A percentile compares a stretch with the other conserved stretches of the same genome.
phyloP scores from a whole-genome alignment of 2,797 vertebrate genomes.

The Sebastes diploproa region DNA sequence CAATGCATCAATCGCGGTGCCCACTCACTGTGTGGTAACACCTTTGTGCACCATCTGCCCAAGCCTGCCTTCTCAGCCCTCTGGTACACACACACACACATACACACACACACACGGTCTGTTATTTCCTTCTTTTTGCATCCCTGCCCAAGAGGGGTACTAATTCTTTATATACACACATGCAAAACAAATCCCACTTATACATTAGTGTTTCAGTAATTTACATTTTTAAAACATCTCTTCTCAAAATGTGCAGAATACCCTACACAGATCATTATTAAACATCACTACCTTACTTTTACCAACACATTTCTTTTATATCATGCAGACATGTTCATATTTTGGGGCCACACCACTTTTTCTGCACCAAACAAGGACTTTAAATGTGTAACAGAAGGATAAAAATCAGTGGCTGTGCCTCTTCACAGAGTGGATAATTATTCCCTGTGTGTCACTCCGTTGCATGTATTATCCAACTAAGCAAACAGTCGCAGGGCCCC shows the following conservation, averaged over 20 bases:
- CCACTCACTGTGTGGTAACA: slow-evolving; percentile 82
- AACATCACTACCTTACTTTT: not conserved
- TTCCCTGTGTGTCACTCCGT: slow-evolving; percentile 51
- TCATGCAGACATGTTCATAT: not conserved
- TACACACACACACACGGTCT: slow-evolving; percentile 2
- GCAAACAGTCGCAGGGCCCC: slow-evolving; percentile 64
- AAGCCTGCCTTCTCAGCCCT: slow-evolving; percentile 67
- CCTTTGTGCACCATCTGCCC: slow-evolving; percentile 83
- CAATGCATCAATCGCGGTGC: slow-evolving; percentile 82
- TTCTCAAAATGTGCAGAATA: not conserved
- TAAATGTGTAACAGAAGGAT: slow-evolving; percentile 25
- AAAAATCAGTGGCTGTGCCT: slow-evolving; percentile 26
- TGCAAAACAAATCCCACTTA: not conserved
- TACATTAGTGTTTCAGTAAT: not conserved
- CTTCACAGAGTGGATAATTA: slow-evolving; percentile 57
- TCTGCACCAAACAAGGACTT: slow-evolving; percentile 11
- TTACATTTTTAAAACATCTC: not conserved
- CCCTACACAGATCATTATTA: not conserved
- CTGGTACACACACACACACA: slow-evolving; percentile 43
- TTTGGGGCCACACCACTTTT: not conserved
- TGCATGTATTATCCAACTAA: slow-evolving; percentile 68
- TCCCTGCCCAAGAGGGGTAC: slow-evolving; percentile 46
- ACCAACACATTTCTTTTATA: not conserved
- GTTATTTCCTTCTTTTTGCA: slow-evolving; percentile 44
- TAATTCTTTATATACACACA: slow-evolving; percentile 22